These are phyloP conservation scores for Mythimna vitellina DNA, from an alignment of 2,888 invertebrate genomes.

Conservation along the genomic window DNA sequence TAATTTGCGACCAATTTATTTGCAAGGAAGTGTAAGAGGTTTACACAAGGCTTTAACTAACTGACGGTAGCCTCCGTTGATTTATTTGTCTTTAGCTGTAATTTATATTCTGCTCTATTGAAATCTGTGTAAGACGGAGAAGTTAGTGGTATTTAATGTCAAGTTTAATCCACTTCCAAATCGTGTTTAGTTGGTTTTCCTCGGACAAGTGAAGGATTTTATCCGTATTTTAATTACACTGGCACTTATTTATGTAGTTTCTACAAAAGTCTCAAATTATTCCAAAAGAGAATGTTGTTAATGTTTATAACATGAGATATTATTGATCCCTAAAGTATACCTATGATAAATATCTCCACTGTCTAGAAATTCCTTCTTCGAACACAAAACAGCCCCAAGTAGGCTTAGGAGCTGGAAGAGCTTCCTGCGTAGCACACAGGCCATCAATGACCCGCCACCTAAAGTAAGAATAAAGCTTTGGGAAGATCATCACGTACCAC, in stretches of 20 bases:
- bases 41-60: slow-evolving; percentile 44
- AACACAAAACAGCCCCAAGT: no score
- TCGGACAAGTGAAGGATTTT: background rate
- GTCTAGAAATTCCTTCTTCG: no score
- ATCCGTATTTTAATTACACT: background rate
- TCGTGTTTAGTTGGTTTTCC: background rate
- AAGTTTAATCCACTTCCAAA: background rate
- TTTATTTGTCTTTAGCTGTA: slow-evolving; percentile 66
- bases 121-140: slow-evolving; percentile 27
- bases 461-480: no score
- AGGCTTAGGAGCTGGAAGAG: no score
- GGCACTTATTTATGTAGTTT: background rate
- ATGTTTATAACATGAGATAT: no score
- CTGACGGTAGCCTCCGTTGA: slow-evolving; percentile 58
- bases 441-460: no score
- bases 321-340: no score
- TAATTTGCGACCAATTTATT: background rate
- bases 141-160: slow-evolving; percentile 26
- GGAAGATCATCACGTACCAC: no score
- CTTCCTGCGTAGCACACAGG: no score
- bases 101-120: slow-evolving; percentile 54
- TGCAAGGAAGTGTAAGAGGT: slow-evolving; percentile 49
- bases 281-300: no score
- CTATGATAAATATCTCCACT: no score
- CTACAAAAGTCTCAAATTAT: no score